These are phyloP conservation scores for Phaethornis superciliosus DNA, from an alignment of 2,113 vertebrate species.

Conservation along the genomic window DNA sequence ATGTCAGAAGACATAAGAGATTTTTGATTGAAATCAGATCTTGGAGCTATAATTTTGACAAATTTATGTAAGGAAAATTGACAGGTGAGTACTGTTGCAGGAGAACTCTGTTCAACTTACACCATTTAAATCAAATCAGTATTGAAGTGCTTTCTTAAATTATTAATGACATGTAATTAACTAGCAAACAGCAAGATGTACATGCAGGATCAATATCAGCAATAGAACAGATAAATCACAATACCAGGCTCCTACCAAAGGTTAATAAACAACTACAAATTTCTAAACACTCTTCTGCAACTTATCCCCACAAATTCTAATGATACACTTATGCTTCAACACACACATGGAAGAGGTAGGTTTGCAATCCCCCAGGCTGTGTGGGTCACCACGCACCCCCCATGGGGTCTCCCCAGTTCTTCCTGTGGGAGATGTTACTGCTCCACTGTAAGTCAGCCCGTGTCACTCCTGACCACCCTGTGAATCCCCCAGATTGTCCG, in stretches of 20 bases:
- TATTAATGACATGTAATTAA: neutral
- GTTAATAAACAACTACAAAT: neutral
- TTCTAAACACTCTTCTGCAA: neutral
- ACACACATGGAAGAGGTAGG: neutral
- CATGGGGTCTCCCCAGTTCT: neutral
- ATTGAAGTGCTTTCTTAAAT: neutral
- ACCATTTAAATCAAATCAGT: neutral
- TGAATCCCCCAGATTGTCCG: neutral
- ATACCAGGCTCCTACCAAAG: neutral
- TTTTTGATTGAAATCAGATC: neutral
- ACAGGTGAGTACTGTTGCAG: neutral
- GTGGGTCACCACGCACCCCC: neutral
- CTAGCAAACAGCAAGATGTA: neutral
- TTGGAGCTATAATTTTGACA: neutral
- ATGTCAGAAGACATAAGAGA: neutral
- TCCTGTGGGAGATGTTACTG: neutral
- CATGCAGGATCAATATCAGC: neutral
- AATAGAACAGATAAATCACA: neutral
- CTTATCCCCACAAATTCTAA: neutral
- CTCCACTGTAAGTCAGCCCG: neutral
- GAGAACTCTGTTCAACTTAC: neutral
- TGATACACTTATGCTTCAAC: fast-evolving
- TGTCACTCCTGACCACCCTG: neutral
- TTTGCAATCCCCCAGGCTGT: fast-evolving
- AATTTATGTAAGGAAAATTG: neutral